These are phyloP conservation scores for Cylindroiulus punctatus DNA, from an alignment of 2,888 invertebrate species.

Conservation along the genomic window DNA sequence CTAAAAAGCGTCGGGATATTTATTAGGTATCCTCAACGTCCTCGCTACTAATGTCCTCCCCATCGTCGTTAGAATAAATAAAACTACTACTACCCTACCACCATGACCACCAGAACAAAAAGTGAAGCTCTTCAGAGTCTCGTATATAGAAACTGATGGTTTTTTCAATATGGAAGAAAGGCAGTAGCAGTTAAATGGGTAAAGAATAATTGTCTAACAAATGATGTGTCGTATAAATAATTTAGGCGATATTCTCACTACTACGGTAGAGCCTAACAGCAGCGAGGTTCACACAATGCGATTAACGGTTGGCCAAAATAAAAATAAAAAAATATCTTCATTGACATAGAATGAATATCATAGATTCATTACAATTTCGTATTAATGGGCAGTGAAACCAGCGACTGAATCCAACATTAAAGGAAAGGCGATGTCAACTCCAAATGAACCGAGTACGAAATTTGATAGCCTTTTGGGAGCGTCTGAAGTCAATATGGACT, in stretches of 20 bases:
- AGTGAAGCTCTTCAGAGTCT: conserved; percentile 51
- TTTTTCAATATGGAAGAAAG: conserved; percentile 55
- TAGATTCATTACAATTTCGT: conserved; percentile 46
- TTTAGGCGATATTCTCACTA: conserved; percentile 49
- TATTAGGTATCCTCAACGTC: conserved; percentile 52
- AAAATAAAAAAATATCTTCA: conserved; percentile 54
- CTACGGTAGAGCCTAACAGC: conserved; percentile 37
- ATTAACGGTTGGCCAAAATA: conserved; percentile 54
- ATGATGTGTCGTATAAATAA: conserved; percentile 55
- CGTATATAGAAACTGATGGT: conserved; percentile 51
- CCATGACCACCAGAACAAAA: conserved; percentile 53
- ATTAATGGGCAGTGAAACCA: conserved; percentile 40
- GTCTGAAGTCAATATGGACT: conserved; percentile 25
- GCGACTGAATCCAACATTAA: neutral
- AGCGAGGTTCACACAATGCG: conserved; percentile 50
- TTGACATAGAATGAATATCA: conserved; percentile 53
- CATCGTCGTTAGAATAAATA: conserved; percentile 53
- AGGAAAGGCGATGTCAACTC: neutral
- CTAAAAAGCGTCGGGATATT: conserved; percentile 54
- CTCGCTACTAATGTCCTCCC: conserved; percentile 21
- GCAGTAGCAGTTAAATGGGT: conserved; percentile 53
- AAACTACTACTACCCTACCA: conserved; percentile 50
- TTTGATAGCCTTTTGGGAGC: neutral
- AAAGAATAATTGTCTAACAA: conserved; percentile 52
- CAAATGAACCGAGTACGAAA: neutral